Percentiles rank a stretch among this genome's conserved stretches.
Conservation (phyloP, 1,140 invertebrate species). For the Drosophila sucinea region DNA sequence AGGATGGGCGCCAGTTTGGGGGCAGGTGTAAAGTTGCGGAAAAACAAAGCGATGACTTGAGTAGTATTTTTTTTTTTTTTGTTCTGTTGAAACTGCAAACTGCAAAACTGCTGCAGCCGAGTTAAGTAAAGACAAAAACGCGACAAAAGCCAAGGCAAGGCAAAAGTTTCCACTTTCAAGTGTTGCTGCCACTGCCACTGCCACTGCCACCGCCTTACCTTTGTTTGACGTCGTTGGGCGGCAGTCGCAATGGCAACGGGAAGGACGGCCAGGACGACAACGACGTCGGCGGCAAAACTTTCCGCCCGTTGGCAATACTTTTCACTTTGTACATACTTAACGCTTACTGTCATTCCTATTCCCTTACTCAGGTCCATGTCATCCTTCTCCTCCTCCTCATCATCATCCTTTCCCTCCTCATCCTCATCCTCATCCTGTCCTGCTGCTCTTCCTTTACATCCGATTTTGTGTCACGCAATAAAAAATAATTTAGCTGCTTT, state of each 20-base stretch:
- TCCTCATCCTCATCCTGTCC: not conserved
- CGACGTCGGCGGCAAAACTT: conserved; percentile 46
- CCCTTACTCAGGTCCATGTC: too few species aligned
- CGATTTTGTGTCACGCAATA: conserved; percentile 54
- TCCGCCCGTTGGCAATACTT: conserved; percentile 70
- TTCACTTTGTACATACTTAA: conserved; percentile 76
- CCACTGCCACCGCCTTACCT: conserved; percentile 19
- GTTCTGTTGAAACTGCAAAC: conserved; percentile 56
- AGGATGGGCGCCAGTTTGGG: not conserved
- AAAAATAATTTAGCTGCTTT: conserved; percentile 75
- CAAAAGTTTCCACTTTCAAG: conserved; percentile 70
- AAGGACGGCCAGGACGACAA: too few species aligned
- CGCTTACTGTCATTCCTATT: conserved; percentile 70
- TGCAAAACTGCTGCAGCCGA: conserved; percentile 56
- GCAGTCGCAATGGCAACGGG: not conserved
- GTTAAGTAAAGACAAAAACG: conserved; percentile 71
- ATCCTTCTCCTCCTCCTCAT: too few species aligned
- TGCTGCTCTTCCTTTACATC: not conserved
- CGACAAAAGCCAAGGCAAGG: conserved; percentile 72
- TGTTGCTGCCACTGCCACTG: conserved; percentile 24
- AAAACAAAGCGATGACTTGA: conserved; percentile 9
- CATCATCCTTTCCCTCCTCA: not conserved
- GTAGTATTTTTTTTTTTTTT: conserved; percentile 10
- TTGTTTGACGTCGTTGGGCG: conserved; percentile 57
- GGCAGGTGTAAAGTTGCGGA: not conserved